Evolutionary conservation across 2,113 vertebrate genomes (phyloP).

Genomic region (Pelodiscus sinensis): DNA sequence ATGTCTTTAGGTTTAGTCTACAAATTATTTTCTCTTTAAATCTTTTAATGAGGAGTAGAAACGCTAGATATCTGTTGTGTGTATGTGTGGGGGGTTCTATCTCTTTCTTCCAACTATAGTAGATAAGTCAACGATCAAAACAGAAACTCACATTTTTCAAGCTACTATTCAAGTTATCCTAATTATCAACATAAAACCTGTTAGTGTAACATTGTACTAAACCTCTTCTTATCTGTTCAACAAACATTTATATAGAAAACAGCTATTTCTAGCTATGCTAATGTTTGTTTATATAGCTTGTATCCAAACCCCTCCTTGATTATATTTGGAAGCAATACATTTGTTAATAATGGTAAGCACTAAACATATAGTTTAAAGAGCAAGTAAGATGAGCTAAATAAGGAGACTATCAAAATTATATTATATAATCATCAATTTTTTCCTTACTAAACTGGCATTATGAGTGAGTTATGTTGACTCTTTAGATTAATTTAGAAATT

Average conservation of each 20-base stretch:
- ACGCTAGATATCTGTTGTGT: not conserved
- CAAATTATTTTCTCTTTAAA: constrained; percentile 13
- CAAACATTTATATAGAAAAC: constrained; percentile 17
- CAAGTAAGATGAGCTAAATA: not conserved
- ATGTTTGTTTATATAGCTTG: constrained; percentile 40
- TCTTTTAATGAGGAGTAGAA: constrained; percentile 47
- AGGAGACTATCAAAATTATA: not conserved
- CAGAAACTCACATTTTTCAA: constrained; percentile 22
- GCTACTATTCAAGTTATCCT: constrained; percentile 12
- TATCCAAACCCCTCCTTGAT: not conserved
- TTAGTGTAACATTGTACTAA: constrained; percentile 18
- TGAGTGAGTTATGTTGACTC: not conserved
- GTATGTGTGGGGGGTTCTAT: constrained; percentile 38
- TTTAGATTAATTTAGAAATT: not conserved
- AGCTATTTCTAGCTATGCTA: constrained; percentile 7
- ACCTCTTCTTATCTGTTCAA: constrained; percentile 4
- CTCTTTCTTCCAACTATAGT: constrained; percentile 37
- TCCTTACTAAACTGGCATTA: not conserved
- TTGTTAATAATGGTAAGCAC: not conserved
- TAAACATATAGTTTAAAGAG: not conserved
- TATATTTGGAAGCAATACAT: constrained; percentile 2
- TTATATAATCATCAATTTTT: not conserved
- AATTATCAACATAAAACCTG: constrained; percentile 30
- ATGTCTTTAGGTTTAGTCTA: constrained; percentile 28
- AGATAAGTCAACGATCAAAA: constrained; percentile 44